These are phyloP conservation scores for Smittia sp. DNA, from an alignment of 2,888 invertebrate species.

Conservation along the genomic window DNA sequence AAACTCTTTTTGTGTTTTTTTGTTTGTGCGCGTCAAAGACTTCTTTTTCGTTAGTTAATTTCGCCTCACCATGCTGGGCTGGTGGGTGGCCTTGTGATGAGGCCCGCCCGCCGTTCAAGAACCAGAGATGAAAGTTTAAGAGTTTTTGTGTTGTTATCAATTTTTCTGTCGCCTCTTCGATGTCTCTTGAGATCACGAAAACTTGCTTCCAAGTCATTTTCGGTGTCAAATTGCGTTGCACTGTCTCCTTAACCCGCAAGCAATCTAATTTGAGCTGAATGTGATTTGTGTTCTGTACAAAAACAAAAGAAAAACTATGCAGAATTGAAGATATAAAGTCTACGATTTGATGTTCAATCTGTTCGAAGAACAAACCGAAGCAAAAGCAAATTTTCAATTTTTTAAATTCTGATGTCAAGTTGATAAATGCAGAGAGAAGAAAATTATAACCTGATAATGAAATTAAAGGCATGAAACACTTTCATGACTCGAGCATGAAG, in stretches of 20 bases:
- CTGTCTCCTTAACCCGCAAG: slow-evolving; percentile 5
- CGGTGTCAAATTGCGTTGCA: slow-evolving; percentile 17
- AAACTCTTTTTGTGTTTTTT: background rate
- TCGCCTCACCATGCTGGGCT: too few relatives aligned
- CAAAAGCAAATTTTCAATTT: slow-evolving; percentile 27
- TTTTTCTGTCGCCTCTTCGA: background rate
- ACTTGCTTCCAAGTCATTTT: background rate
- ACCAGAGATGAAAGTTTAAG: background rate
- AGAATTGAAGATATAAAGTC: slow-evolving; percentile 2
- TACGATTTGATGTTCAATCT: slow-evolving; percentile 37
- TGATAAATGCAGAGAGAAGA: background rate
- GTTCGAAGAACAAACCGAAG: slow-evolving; percentile 14
- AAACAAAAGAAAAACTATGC: background rate
- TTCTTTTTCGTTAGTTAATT: background rate
- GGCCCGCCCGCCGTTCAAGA: background rate
- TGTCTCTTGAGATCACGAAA: too few relatives aligned
- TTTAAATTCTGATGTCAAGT: slow-evolving; percentile 24
- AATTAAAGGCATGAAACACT: background rate
- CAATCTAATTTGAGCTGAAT: slow-evolving; percentile 7
- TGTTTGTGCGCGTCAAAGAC: background rate
- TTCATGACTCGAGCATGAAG: slow-evolving; percentile 10
- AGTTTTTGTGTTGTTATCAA: slow-evolving; percentile 1
- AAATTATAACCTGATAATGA: slow-evolving; percentile 8
- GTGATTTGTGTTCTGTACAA: background rate
- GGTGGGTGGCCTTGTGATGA: too few relatives aligned